Conservation (phyloP, 2,797 vertebrate genomes). For the Microcaecilia unicolor region DNA sequence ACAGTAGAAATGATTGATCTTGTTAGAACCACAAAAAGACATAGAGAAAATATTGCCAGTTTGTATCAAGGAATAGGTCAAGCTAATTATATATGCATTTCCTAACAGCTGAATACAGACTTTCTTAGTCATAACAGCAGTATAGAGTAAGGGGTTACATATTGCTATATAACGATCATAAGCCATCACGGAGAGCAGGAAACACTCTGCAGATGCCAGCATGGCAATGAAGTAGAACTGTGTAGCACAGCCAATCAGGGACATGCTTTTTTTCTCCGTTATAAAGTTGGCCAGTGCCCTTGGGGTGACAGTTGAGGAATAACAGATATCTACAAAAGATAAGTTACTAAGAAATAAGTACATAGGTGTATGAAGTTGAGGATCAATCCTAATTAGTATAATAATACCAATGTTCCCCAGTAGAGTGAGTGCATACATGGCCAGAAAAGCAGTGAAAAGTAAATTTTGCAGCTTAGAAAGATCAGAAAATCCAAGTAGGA, state of each 20-base stretch:
- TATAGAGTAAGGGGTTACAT: constrained; percentile 7
- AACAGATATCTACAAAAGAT: constrained; percentile 7
- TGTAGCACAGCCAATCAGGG: constrained; percentile 8
- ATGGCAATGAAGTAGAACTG: constrained; percentile 23
- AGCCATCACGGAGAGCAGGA: constrained; percentile 16
- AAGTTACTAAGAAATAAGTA: constrained; percentile 10
- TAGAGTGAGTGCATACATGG: background rate
- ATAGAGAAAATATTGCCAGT: constrained; percentile 5
- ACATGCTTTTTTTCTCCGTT: constrained; percentile 5
- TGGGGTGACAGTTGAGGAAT: constrained; percentile 4
- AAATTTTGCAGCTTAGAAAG: background rate
- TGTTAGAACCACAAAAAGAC: constrained; percentile 4
- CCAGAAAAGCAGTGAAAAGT: background rate
- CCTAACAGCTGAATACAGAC: background rate
- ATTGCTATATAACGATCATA: constrained; percentile 20
- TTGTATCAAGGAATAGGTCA: constrained; percentile 11
- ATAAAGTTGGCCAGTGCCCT: constrained; percentile 5
- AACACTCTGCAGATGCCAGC: constrained; percentile 11
- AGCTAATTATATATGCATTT: constrained; percentile 9
- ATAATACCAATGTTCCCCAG: constrained; percentile 5
- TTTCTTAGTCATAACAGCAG: constrained; percentile 3
- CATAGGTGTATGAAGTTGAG: background rate
- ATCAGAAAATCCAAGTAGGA: constrained; percentile 10
- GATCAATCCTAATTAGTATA: background rate
- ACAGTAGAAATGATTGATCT: constrained; percentile 17